Conservation (phyloP, 2,113 vertebrate genomes). For the Xenopus laevis region DNA sequence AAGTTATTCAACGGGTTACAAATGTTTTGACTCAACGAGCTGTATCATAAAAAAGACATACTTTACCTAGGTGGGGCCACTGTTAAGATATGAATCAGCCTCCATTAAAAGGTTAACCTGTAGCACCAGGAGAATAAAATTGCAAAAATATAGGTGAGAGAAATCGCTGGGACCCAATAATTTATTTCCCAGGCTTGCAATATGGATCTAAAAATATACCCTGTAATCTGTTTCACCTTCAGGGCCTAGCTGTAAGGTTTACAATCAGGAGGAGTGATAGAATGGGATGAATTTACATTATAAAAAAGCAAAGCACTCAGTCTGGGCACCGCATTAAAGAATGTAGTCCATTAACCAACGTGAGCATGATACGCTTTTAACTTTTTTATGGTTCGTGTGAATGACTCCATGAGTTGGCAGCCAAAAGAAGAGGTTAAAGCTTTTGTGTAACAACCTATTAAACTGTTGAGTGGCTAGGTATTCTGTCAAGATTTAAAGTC, state of each 20-base stretch:
- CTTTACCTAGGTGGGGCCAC: too few relatives aligned
- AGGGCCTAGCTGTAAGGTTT: not conserved
- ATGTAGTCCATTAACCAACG: slow-evolving; percentile 41
- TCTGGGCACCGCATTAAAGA: slow-evolving; percentile 30
- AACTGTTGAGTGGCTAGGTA: slow-evolving; percentile 42
- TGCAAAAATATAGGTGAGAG: not conserved
- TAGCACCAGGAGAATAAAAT: not conserved
- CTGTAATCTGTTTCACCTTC: slow-evolving; percentile 11
- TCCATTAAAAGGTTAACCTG: not conserved
- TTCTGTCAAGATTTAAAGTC: slow-evolving; percentile 8
- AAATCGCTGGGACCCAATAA: not conserved
- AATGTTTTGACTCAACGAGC: too few relatives aligned
- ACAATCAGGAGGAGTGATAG: not conserved
- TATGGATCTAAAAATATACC: not conserved
- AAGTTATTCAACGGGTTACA: too few relatives aligned
- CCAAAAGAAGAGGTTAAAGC: slow-evolving; percentile 39
- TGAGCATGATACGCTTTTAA: slow-evolving; percentile 38
- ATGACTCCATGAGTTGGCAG: slow-evolving; percentile 39
- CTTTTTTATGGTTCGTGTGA: slow-evolving; percentile 36
- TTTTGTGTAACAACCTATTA: slow-evolving; percentile 47
- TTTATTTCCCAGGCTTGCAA: too few relatives aligned
- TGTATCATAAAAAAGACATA: too few relatives aligned
- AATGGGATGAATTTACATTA: slow-evolving; percentile 21
- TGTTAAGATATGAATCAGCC: too few relatives aligned
- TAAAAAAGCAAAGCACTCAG: slow-evolving; percentile 8